Evolutionary conservation across 1,140 invertebrate species (phyloP).

Genomic region (Ceratosolen solmsi): DNA sequence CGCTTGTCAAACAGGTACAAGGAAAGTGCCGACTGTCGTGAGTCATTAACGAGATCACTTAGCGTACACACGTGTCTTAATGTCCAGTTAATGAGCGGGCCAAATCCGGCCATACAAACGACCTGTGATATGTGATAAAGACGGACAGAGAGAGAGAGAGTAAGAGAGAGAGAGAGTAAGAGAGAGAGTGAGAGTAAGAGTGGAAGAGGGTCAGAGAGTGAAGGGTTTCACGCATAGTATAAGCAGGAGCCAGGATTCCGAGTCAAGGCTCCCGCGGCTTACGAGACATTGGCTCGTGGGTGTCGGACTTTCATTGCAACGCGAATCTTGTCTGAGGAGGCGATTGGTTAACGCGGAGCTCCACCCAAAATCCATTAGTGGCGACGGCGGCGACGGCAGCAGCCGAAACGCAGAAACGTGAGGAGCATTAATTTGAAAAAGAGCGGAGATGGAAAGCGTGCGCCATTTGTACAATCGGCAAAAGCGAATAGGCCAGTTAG

Average conservation of each 20-base stretch:
- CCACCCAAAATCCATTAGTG: constrained; percentile 73
- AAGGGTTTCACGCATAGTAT: background rate
- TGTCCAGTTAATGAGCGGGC: constrained; percentile 37
- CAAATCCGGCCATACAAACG: background rate
- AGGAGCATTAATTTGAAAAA: constrained; percentile 70
- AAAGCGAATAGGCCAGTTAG: constrained; percentile 47
- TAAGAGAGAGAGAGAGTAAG: background rate
- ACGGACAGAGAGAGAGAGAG: background rate
- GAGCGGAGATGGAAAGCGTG: constrained; percentile 62
- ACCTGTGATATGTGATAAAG: constrained; percentile 10
- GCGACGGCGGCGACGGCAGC: constrained; percentile 65
- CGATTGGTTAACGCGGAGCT: constrained; percentile 70
- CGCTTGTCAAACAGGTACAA: background rate
- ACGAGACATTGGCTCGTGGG: constrained; percentile 63
- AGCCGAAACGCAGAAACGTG: constrained; percentile 69
- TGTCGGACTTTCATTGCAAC: constrained; percentile 68
- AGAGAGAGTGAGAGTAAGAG: background rate
- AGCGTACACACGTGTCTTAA: constrained; percentile 14
- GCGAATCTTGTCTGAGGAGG: constrained; percentile 56
- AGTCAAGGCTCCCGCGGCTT: background rate
- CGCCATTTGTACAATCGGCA: constrained; percentile 64
- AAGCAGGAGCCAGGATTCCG: background rate
- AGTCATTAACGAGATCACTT: constrained; percentile 21
- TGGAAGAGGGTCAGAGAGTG: background rate
- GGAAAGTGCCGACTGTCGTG: background rate